A percentile compares a stretch with the other conserved stretches of the same genome.
Conservation (phyloP, 2,797 vertebrate species). For the Rachycentron canadum region DNA sequence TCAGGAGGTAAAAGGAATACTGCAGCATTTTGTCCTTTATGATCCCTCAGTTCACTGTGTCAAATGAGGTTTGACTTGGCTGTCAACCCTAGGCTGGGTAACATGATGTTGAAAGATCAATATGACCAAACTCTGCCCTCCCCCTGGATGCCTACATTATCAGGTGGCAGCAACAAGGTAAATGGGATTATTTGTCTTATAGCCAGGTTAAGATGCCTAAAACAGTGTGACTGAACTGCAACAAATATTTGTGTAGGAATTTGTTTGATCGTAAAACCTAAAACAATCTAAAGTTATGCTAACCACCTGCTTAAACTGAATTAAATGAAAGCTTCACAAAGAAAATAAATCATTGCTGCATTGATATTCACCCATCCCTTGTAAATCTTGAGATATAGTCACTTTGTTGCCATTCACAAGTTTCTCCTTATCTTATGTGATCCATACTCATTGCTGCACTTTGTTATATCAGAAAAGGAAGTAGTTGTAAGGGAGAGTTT, state of each 20-base stretch:
- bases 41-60: constrained; percentile 15
- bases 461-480: constrained; percentile 12
- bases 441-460: constrained; percentile 1
- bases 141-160: constrained; percentile 52
- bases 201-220: constrained; percentile 54
- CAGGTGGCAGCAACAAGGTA: constrained; percentile 80
- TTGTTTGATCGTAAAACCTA: not conserved
- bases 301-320: not conserved
- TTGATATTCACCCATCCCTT: not conserved
- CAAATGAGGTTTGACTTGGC: constrained; percentile 54
- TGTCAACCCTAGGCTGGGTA: constrained; percentile 49
- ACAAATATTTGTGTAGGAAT: not conserved
- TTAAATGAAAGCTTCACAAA: not conserved
- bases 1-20: not conserved
- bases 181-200: constrained; percentile 80
- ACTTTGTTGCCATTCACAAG: not conserved
- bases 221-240: constrained; percentile 1
- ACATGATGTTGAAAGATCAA: constrained; percentile 76
- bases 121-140: constrained; percentile 72
- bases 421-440: constrained; percentile 21
- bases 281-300: not conserved
- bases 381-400: not conserved
- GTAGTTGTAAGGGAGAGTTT: constrained; percentile 27
- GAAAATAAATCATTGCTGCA: constrained; percentile 19
- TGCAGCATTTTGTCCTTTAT: not conserved